A percentile compares a stretch with the other conserved stretches of the same genome.
These are phyloP conservation scores for Megaptera novaeangliae DNA, from an alignment of 2,113 vertebrate species.

Conservation along the genomic window DNA sequence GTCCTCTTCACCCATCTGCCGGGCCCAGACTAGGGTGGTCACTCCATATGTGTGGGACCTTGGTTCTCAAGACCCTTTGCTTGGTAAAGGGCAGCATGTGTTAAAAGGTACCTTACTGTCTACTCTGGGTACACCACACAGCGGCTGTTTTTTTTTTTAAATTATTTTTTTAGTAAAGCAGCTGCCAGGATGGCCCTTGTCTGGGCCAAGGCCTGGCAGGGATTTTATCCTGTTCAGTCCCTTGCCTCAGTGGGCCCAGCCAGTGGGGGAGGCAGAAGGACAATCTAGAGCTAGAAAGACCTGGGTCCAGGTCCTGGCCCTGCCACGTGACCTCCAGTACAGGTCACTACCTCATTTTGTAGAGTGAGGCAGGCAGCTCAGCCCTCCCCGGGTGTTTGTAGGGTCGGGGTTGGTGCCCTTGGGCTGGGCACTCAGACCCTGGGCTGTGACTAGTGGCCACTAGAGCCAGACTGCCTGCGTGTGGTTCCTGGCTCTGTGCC, in stretches of 20 bases:
- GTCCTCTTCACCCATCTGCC: fast-evolving
- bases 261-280: background rate
- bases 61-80: background rate
- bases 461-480: background rate
- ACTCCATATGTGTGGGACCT: background rate
- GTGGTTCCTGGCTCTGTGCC: background rate
- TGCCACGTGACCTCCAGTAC: background rate
- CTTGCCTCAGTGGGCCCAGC: background rate
- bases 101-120: background rate
- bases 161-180: background rate
- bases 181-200: background rate
- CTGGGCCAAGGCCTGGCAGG: background rate
- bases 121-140: fast-evolving
- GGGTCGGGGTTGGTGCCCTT: background rate
- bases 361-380: background rate
- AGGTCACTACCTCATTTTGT: background rate
- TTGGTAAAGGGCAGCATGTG: background rate
- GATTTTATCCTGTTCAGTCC: background rate
- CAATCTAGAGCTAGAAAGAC: background rate
- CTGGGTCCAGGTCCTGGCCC: background rate
- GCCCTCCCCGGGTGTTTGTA: background rate
- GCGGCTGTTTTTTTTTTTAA: background rate
- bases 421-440: background rate
- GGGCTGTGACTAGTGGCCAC: background rate
- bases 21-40: background rate